Percentiles rank a stretch among this genome's conserved stretches.
These are phyloP conservation scores for Phylloscopus whistleri DNA, from an alignment of 2,113 vertebrate genomes.

Conservation along the genomic window DNA sequence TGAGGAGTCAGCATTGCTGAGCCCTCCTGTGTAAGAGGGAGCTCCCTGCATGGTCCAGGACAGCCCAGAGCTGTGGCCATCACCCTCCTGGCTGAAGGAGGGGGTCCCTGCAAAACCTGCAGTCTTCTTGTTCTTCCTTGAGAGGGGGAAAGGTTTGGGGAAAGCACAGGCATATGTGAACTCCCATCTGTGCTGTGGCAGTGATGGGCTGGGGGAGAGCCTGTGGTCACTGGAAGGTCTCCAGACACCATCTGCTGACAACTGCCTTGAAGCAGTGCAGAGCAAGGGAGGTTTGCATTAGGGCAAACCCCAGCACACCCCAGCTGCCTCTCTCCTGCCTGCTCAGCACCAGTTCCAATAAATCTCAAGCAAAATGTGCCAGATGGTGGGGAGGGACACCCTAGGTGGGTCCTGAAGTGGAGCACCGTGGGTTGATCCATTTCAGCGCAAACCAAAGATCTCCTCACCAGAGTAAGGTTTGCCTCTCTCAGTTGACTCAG, in stretches of 20 bases:
- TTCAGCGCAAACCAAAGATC: background rate
- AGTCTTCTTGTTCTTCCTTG: background rate
- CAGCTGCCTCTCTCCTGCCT: background rate
- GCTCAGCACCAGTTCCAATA: background rate
- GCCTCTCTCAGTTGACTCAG: background rate
- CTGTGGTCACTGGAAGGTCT: slow-evolving; percentile 45
- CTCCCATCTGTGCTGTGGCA: background rate
- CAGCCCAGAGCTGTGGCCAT: background rate
- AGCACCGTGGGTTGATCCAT: background rate
- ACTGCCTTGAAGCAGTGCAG: background rate
- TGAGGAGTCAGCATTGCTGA: accelerated
- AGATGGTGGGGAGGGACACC: background rate
- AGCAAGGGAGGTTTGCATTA: background rate
- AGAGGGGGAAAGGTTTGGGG: background rate
- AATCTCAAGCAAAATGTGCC: background rate
- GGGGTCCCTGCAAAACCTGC: background rate
- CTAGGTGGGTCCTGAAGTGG: background rate
- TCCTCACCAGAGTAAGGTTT: background rate
- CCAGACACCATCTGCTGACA: slow-evolving; percentile 39
- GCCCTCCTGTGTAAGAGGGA: background rate
- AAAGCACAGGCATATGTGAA: background rate
- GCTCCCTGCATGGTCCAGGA: background rate
- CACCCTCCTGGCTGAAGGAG: background rate
- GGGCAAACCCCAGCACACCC: background rate
- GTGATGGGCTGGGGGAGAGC: slow-evolving; percentile 40